Conservation (phyloP, 1,140 invertebrate genomes). For the Caenorhabditis inopinata region DNA sequence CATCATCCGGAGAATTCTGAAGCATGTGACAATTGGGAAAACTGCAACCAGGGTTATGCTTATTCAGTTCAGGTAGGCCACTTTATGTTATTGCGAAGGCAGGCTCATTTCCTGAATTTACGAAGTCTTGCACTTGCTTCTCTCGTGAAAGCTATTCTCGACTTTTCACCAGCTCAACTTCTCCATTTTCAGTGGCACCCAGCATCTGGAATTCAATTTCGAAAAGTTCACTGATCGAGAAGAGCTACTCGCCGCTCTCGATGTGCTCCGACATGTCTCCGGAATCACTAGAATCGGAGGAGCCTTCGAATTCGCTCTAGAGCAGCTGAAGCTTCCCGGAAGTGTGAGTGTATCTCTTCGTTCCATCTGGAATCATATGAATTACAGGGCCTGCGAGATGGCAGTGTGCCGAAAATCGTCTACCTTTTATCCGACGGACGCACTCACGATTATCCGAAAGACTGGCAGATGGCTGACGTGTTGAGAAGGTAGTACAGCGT, state of each 20-base stretch:
- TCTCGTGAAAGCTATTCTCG: too few relatives aligned
- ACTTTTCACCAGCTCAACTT: neutral
- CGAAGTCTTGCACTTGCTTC: too few relatives aligned
- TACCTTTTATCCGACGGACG: slow-evolving; percentile 62
- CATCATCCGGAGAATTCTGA: slow-evolving; percentile 60
- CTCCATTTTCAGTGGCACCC: slow-evolving; percentile 59
- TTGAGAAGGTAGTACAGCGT: slow-evolving; percentile 41
- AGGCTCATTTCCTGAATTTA: neutral
- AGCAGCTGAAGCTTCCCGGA: slow-evolving; percentile 48
- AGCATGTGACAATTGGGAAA: slow-evolving; percentile 64
- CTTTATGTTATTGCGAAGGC: neutral
- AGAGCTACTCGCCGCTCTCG: slow-evolving; percentile 56
- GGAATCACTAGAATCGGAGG: slow-evolving; percentile 63
- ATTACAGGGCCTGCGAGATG: slow-evolving; percentile 58
- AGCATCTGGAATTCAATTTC: slow-evolving; percentile 66
- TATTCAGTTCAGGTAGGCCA: slow-evolving; percentile 62
- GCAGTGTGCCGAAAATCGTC: slow-evolving; percentile 60
- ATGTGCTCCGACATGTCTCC: slow-evolving; percentile 62
- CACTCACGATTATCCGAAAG: slow-evolving; percentile 64
- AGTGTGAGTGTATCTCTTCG: neutral
- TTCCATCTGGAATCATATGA: slow-evolving; percentile 19
- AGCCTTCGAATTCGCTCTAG: slow-evolving; percentile 62
- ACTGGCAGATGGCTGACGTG: slow-evolving; percentile 56
- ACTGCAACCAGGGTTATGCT: slow-evolving; percentile 61
- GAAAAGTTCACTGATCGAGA: slow-evolving; percentile 56